A percentile compares a stretch with the other conserved stretches of the same genome.
These are phyloP conservation scores for Bombyx mandarina DNA, from an alignment of 1,140 invertebrate species.

Conservation along the genomic window DNA sequence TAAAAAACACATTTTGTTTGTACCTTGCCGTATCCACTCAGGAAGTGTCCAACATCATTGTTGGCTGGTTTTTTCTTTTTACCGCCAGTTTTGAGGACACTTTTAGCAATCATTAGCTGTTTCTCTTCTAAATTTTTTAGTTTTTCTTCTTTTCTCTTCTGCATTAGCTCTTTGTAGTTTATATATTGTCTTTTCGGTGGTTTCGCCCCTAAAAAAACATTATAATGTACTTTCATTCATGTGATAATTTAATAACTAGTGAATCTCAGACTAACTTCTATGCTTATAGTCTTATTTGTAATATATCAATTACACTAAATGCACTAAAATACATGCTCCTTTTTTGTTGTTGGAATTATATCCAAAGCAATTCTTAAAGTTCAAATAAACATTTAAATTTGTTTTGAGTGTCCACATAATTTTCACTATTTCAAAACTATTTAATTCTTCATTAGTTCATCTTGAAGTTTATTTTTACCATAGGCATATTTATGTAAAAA, in stretches of 20 bases:
- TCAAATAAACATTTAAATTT: too few species aligned
- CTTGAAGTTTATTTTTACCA: too few species aligned
- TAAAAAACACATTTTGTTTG: slow-evolving; percentile 1
- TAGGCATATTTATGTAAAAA: too few species aligned
- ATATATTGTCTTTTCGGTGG: slow-evolving; percentile 72
- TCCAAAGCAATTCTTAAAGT: too few species aligned
- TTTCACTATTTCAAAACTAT: too few species aligned
- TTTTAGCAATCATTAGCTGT: slow-evolving; percentile 50
- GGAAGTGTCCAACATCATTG: slow-evolving; percentile 61
- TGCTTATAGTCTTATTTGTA: background rate
- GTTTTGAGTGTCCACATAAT: too few species aligned
- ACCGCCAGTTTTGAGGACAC: slow-evolving; percentile 28
- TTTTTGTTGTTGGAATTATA: background rate
- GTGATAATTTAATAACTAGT: too few species aligned
- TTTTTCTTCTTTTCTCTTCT: slow-evolving; percentile 54
- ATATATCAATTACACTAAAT: background rate
- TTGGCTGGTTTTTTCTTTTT: slow-evolving; percentile 52
- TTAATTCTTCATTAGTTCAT: too few species aligned
- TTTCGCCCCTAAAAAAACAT: slow-evolving; percentile 69
- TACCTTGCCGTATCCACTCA: slow-evolving; percentile 60
- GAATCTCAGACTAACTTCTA: too few species aligned
- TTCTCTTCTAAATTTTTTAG: slow-evolving; percentile 43
- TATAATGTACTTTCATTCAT: too few species aligned
- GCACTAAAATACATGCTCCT: background rate
- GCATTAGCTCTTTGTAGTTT: slow-evolving; percentile 74